A percentile compares a stretch with the other conserved stretches of the same genome.
Evolutionary conservation across 2,113 vertebrate species (phyloP).

Genomic region (Bubo blakistoni): DNA sequence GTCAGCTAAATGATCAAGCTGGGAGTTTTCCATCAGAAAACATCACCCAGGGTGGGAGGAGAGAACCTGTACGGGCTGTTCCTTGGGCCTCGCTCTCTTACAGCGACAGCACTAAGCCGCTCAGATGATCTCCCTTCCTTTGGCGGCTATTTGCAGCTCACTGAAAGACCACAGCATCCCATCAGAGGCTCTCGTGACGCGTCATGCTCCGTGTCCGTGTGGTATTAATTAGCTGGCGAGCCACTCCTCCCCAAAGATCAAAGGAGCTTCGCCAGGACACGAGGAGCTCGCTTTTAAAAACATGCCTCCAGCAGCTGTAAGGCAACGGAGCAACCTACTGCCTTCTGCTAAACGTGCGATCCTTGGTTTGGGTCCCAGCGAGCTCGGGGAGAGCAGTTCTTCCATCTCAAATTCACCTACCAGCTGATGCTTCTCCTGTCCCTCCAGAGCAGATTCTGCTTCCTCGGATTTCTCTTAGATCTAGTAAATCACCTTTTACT

Average conservation of each 20-base stretch:
- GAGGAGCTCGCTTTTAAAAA: background rate
- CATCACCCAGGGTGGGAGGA: background rate
- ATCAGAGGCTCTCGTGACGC: background rate
- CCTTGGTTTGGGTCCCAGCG: background rate
- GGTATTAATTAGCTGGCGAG: background rate
- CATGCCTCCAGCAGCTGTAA: constrained; percentile 7
- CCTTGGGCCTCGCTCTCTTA: accelerated
- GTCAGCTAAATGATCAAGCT: accelerated
- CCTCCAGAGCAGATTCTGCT: background rate
- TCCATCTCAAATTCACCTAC: accelerated
- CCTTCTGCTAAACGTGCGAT: background rate
- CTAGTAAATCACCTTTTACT: background rate
- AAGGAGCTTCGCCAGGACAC: background rate
- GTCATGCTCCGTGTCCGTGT: background rate
- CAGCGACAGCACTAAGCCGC: background rate
- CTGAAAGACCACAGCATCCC: background rate
- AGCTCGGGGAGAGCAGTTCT: accelerated
- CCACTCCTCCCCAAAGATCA: background rate
- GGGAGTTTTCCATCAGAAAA: background rate
- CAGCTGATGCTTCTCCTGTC: background rate
- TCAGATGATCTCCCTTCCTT: background rate
- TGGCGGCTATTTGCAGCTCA: background rate
- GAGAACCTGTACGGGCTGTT: background rate
- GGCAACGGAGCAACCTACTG: background rate
- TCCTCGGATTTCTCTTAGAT: background rate